Evolutionary conservation across 2,888 invertebrate species (phyloP).

Genomic region (Hydriomena furcata): DNA sequence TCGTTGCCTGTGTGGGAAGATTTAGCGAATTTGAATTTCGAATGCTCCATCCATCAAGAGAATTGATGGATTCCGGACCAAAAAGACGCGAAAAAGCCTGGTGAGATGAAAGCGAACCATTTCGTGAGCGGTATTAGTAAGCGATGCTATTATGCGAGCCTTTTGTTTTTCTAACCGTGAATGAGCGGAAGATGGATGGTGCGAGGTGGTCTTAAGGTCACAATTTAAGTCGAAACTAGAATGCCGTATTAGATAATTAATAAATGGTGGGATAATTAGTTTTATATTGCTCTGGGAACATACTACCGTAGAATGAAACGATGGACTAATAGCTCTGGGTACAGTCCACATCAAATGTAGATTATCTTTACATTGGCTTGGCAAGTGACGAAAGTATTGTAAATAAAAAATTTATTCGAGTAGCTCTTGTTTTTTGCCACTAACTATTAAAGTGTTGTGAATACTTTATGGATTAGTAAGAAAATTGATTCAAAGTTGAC

Average conservation of each 20-base stretch:
- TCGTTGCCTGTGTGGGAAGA: conserved; percentile 77
- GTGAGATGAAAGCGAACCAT: conserved; percentile 74
- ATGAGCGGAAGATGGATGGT: conserved; percentile 37
- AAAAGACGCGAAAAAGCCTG: conserved; percentile 70
- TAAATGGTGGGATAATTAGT: too few species aligned
- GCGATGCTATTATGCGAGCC: conserved; percentile 64
- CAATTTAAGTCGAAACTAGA: conserved; percentile 9
- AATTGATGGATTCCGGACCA: conserved; percentile 82
- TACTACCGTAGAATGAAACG: too few species aligned
- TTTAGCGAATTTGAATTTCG: conserved; percentile 83
- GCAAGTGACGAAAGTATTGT: too few species aligned
- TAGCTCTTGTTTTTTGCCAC: too few species aligned
- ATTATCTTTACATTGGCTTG: too few species aligned
- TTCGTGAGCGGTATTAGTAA: conserved; percentile 71
- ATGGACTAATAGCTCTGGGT: too few species aligned
- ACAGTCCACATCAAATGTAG: too few species aligned
- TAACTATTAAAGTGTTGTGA: too few species aligned
- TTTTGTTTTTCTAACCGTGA: conserved; percentile 52
- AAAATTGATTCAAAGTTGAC: too few species aligned
- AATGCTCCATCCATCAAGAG: conserved; percentile 80
- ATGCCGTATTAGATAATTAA: not conserved
- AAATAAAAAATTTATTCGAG: too few species aligned
- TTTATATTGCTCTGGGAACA: too few species aligned
- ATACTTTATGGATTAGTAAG: too few species aligned
- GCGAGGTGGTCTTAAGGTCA: conserved; percentile 11